Conservation (phyloP, 2,797 vertebrate species). For the Pogonophryne albipinna region DNA sequence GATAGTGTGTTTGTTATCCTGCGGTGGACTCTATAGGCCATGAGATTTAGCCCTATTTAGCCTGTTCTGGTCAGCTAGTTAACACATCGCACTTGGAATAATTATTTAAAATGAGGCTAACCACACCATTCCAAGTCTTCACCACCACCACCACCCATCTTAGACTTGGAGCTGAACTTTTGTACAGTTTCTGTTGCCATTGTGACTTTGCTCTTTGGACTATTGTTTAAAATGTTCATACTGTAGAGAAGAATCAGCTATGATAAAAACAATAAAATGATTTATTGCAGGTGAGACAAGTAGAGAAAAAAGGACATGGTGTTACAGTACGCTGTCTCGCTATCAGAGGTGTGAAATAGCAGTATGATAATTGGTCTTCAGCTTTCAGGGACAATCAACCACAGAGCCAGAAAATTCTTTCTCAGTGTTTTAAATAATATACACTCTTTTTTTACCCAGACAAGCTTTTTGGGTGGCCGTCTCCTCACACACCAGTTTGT, state of each 20-base stretch:
- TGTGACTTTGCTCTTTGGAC: constrained; percentile 12
- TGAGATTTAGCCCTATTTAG: neutral
- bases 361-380: constrained; percentile 13
- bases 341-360: constrained; percentile 22
- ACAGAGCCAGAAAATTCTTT: constrained; percentile 2
- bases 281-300: constrained; percentile 17
- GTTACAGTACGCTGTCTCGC: constrained; percentile 22
- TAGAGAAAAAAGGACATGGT: neutral
- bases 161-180: constrained; percentile 23
- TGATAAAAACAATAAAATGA: constrained; percentile 17
- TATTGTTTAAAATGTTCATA: constrained; percentile 23
- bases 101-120: constrained; percentile 29
- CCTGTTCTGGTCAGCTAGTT: neutral
- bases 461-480: constrained; percentile 30
- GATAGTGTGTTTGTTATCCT: neutral
- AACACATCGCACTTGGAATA: constrained; percentile 23
- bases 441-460: constrained; percentile 23
- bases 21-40: neutral
- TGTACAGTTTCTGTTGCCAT: constrained; percentile 26
- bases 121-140: constrained; percentile 22
- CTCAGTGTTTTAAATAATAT: constrained; percentile 29
- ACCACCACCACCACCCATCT: constrained; percentile 27
- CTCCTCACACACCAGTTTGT: constrained; percentile 20
- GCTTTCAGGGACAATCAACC: constrained; percentile 15
- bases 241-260: constrained; percentile 1